Evolutionary conservation across 1,140 invertebrate species (phyloP).

Genomic region (Nylanderia fulva): DNA sequence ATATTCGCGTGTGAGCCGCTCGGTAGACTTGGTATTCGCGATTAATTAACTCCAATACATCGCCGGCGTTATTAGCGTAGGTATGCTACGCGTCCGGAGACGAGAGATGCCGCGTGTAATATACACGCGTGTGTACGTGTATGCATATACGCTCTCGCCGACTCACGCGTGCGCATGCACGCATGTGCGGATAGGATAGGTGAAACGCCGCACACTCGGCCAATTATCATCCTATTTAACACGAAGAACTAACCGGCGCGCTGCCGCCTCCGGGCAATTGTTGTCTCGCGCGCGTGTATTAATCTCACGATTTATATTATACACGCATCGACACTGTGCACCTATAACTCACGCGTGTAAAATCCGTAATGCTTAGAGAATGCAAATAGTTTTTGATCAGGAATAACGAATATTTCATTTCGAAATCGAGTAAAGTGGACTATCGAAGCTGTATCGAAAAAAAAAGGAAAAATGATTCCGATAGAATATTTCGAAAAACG

Average conservation of each 20-base stretch:
- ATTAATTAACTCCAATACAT: conserved; percentile 63
- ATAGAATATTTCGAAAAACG: too few species aligned
- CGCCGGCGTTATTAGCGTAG: conserved; percentile 51
- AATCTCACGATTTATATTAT: conserved; percentile 55
- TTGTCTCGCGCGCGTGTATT: conserved; percentile 40
- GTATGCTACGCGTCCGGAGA: conserved; percentile 14
- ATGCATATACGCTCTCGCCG: not conserved
- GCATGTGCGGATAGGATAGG: conserved; percentile 42
- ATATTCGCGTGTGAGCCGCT: conserved; percentile 24
- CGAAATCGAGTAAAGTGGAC: too few species aligned
- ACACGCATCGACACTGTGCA: not conserved
- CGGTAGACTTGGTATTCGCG: conserved; percentile 57
- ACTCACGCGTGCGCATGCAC: conserved; percentile 14
- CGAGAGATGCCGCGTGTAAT: not conserved
- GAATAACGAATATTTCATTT: too few species aligned
- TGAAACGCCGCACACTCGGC: conserved; percentile 60
- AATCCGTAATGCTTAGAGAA: too few species aligned
- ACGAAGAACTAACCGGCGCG: conserved; percentile 54
- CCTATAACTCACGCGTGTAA: too few species aligned
- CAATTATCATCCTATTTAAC: conserved; percentile 64
- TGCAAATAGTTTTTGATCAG: too few species aligned
- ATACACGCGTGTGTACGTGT: not conserved
- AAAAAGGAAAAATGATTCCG: too few species aligned
- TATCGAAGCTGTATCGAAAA: too few species aligned
- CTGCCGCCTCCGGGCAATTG: conserved; percentile 45